These are phyloP conservation scores for Neelides folsomi DNA, from an alignment of 2,888 invertebrate genomes.

Conservation along the genomic window DNA sequence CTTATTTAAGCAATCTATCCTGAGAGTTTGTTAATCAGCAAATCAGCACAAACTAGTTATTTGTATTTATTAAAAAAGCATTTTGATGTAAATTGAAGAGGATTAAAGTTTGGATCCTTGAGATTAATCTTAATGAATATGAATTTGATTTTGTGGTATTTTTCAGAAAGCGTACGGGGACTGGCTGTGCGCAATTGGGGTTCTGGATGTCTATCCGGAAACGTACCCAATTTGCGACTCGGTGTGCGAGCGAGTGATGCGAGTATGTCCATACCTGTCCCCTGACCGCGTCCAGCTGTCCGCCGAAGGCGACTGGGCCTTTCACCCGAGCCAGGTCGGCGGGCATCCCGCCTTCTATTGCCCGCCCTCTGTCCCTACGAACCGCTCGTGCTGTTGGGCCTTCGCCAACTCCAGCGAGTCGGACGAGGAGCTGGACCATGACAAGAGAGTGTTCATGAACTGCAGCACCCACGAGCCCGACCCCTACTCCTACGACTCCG, in stretches of 20 bases:
- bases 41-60: too few species aligned
- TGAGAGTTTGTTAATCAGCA: too few species aligned
- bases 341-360: conserved; percentile 33
- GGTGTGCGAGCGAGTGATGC: conserved; percentile 32
- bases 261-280: conserved; percentile 31
- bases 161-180: conserved; percentile 31
- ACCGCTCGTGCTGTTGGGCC: too few species aligned
- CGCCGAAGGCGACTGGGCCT: conserved; percentile 7
- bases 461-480: not conserved
- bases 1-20: too few species aligned
- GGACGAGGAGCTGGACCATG: not conserved
- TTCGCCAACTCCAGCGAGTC: too few species aligned
- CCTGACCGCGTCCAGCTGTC: conserved; percentile 28
- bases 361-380: conserved; percentile 7
- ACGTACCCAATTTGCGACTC: conserved; percentile 31
- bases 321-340: conserved; percentile 30
- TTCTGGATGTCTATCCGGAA: not conserved
- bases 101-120: too few species aligned
- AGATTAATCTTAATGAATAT: too few species aligned
- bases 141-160: not conserved
- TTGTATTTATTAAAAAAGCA: too few species aligned
- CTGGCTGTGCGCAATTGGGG: conserved; percentile 28
- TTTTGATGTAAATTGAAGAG: not conserved
- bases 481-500: too few species aligned
- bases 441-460: not conserved